Evolutionary conservation across 2,113 vertebrate genomes (phyloP), one percentile per base, ranked within the genome.

Genomic region (Electrona antarctica): DNA sequence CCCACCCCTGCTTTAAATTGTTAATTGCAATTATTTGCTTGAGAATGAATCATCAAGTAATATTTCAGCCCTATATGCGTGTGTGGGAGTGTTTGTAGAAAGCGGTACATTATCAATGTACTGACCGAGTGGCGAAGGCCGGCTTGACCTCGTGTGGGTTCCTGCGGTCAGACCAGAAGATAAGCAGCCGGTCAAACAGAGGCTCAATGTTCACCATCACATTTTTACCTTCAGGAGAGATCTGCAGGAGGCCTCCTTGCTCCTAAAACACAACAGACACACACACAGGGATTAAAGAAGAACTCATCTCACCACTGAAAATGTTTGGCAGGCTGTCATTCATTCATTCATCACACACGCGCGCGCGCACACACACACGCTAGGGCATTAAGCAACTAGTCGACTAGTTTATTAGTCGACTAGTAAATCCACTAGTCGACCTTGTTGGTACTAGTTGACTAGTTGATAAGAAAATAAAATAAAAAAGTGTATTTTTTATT

Each of bases 101-200:
- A n/a, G 21, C n/a, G 14, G 12, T 29, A 9, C 7, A 55, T 7
- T 54, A 65, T 66, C 29, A 9, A 15, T 56, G 29, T n/a, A 75
- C 89, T 88, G 74, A 97, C 96, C 96, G 95, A 66, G 93, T 96
- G 74, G 94, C 89, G 48, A 90, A 96, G 69, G 96, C 94, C 8
- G 96, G 96, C 71, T 95, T 96, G 79, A 97, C 96, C 89, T 97
- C 95, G 4, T 97, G 96, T 5, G 96, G 96, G 81, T 97, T 97
- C 72, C 95, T 92, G 67, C 96, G 93, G 80, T 97, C 96, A 0
- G 95, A 97, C 95, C 96, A 97, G 93, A 97, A 97, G 85, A 97
- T 93, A 15, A 97, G 94, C 90, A 97, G 88, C 12, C 96, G 91
- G 82, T 97, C 95, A 79, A 97, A 97, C 56, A 94, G 66, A 6